These are phyloP conservation scores for Nycticorax nycticorax DNA, from an alignment of 2,113 vertebrate species.

Conservation along the genomic window DNA sequence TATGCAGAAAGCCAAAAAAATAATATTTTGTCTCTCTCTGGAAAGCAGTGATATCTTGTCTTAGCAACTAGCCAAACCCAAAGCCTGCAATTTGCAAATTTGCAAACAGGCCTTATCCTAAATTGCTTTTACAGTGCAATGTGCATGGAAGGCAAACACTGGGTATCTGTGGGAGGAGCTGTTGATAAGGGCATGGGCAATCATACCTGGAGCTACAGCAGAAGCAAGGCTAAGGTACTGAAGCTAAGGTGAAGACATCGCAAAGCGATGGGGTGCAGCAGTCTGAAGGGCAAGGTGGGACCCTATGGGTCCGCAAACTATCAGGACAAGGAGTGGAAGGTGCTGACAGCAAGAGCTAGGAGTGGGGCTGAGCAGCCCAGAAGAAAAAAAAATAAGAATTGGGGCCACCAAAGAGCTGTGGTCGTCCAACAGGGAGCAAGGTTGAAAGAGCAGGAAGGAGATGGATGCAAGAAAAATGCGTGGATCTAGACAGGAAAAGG, in stretches of 20 bases:
- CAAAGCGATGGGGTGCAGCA: background rate
- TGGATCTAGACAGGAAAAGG: background rate
- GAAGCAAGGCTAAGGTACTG: background rate
- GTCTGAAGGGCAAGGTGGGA: background rate
- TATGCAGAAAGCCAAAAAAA: background rate
- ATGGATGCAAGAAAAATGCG: background rate
- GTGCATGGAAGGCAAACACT: background rate
- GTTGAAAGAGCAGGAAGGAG: background rate
- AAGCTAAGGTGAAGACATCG: background rate
- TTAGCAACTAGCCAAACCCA: background rate
- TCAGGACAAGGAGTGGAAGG: background rate
- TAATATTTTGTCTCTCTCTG: background rate
- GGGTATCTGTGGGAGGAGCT: background rate
- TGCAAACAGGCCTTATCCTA: background rate
- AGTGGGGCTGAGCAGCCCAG: background rate
- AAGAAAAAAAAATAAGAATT: background rate
- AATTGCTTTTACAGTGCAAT: background rate
- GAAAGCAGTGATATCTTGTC: background rate
- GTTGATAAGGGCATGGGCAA: background rate
- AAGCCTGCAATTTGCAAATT: background rate
- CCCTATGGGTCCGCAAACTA: rapidly evolving
- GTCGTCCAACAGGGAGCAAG: background rate
- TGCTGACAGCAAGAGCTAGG: background rate
- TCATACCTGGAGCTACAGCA: background rate
- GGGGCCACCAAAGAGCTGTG: background rate